Evolutionary conservation across 2,888 invertebrate species (phyloP).

Genomic region (Papilio demoleus): DNA sequence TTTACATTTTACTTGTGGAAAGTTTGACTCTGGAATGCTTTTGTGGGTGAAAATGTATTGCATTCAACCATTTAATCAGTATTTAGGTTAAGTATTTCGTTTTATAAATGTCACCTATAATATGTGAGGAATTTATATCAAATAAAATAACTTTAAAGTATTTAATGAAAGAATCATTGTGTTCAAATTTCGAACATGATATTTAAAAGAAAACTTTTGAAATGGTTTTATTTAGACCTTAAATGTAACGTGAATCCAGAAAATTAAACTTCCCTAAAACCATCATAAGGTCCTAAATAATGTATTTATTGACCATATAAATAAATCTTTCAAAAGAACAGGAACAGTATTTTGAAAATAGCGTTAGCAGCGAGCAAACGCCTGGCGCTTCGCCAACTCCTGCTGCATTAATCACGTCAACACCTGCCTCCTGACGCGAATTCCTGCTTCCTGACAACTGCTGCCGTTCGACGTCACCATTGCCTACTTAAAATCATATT

Average conservation of each 20-base stretch:
- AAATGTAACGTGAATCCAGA: no score
- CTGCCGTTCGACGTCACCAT: neutral
- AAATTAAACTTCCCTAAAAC: neutral
- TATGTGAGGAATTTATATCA: no score
- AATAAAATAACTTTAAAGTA: no score
- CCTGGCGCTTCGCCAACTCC: constrained; percentile 1
- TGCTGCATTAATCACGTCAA: constrained; percentile 11
- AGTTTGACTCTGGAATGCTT: neutral
- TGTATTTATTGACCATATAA: neutral
- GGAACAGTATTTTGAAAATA: constrained; percentile 10
- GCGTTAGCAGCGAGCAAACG: neutral
- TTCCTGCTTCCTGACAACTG: neutral
- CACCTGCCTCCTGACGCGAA: constrained; percentile 4
- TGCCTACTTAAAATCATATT: no score
- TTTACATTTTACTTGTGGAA: neutral
- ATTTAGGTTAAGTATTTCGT: no score
- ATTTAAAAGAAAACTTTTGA: no score
- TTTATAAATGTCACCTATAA: no score
- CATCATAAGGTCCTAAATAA: neutral
- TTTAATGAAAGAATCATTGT: no score
- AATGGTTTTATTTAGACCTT: no score
- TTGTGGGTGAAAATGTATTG: neutral
- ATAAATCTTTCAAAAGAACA: neutral
- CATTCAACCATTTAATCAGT: neutral
- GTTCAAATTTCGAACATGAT: no score